phyloP scores from a whole-genome alignment of 2,113 vertebrate species.

The Corythoichthys haematopterus region DNA sequence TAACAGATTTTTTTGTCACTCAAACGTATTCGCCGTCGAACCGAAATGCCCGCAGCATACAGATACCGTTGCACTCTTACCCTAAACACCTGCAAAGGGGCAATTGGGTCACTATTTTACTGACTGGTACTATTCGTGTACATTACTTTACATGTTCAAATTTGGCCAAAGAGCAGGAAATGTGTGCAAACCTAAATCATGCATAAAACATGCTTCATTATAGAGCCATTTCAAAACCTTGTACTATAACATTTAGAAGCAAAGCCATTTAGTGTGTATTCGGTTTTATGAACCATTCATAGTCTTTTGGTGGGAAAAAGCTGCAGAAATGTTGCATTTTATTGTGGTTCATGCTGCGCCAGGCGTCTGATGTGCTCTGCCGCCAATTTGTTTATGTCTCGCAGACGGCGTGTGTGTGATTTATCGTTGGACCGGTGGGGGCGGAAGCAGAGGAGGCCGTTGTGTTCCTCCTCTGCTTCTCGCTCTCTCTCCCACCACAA shows the following conservation, averaged over 20 bases:
- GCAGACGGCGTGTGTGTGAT: constrained; percentile 63
- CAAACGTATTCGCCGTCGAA: too few relatives aligned
- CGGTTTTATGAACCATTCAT: constrained; percentile 1
- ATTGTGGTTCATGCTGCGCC: constrained; percentile 59
- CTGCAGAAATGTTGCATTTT: constrained; percentile 47
- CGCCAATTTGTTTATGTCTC: constrained; percentile 69
- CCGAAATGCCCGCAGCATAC: too few relatives aligned
- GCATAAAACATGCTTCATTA: neutral
- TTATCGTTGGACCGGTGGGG: constrained; percentile 69
- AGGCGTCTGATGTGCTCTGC: constrained; percentile 56
- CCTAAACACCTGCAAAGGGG: too few relatives aligned
- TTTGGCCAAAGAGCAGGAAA: neutral
- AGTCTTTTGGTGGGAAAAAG: constrained; percentile 30
- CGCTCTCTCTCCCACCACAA: constrained; percentile 60
- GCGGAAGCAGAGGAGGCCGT: constrained; percentile 63
- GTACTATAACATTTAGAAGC: neutral
- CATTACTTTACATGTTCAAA: neutral
- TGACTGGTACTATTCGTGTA: too few relatives aligned
- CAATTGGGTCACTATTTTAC: too few relatives aligned
- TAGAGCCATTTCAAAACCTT: neutral
- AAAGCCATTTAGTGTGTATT: neutral
- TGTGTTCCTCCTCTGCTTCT: constrained; percentile 70
- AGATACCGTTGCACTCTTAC: too few relatives aligned
- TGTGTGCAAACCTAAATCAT: neutral
- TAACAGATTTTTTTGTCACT: too few relatives aligned